Percentiles rank a stretch among this genome's conserved stretches.
phyloP scores from a whole-genome alignment of 2,888 invertebrate species.

The Poecilus cupreus region DNA sequence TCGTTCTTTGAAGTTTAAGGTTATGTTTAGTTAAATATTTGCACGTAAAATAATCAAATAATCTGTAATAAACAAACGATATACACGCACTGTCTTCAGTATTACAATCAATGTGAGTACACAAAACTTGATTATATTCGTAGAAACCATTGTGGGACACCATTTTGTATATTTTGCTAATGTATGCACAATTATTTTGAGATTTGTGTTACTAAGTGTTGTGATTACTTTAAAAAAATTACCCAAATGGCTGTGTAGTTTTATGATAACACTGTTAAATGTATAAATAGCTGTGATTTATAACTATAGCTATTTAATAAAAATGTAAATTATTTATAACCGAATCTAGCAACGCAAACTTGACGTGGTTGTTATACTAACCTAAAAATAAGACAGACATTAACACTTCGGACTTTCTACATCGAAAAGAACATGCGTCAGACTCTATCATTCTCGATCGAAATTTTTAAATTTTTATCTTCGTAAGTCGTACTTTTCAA shows the following conservation, averaged over 20 bases:
- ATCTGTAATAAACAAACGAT: slow-evolving; percentile 6
- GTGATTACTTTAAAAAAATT: slow-evolving; percentile 46
- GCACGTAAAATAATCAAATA: background rate
- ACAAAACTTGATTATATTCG: background rate
- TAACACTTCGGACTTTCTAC: slow-evolving; percentile 39
- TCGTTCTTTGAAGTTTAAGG: background rate
- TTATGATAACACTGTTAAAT: slow-evolving; percentile 55
- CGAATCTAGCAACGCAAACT: slow-evolving; percentile 35
- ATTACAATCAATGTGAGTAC: slow-evolving; percentile 30
- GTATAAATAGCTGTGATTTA: slow-evolving; percentile 54
- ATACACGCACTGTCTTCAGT: slow-evolving; percentile 30
- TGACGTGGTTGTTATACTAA: slow-evolving; percentile 40
- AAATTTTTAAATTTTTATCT: slow-evolving; percentile 53
- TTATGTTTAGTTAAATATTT: background rate
- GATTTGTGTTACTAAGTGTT: slow-evolving; percentile 44
- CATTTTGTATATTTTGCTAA: slow-evolving; percentile 16
- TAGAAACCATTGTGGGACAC: slow-evolving; percentile 34
- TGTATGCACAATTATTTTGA: slow-evolving; percentile 37
- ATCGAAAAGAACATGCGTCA: slow-evolving; percentile 34
- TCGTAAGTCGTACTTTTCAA: slow-evolving; percentile 14
- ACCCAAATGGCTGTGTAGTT: slow-evolving; percentile 56
- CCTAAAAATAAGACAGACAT: slow-evolving; percentile 34
- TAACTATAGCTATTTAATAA: slow-evolving; percentile 54
- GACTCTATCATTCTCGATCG: slow-evolving; percentile 33
- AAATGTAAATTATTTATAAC: slow-evolving; percentile 42